These are phyloP conservation scores for Dicranocentrus wangi DNA, from an alignment of 2,888 invertebrate genomes.

Conservation along the genomic window DNA sequence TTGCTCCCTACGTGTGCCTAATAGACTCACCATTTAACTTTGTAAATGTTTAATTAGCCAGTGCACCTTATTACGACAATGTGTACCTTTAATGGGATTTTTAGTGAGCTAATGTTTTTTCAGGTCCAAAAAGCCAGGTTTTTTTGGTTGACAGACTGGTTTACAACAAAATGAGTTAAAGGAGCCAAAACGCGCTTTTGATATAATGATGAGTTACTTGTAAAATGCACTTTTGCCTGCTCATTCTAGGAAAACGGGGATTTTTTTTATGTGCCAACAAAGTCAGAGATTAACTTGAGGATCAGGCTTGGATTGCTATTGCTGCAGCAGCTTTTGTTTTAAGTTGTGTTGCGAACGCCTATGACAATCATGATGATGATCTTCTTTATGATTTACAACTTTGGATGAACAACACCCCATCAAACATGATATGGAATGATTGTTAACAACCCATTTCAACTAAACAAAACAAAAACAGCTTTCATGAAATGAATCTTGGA, in stretches of 20 bases:
- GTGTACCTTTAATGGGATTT: constrained; percentile 22
- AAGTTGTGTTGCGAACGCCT: neutral
- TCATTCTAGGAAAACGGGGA: constrained; percentile 41
- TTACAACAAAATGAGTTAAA: constrained; percentile 14
- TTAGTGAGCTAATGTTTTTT: neutral
- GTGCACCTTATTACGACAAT: constrained; percentile 22
- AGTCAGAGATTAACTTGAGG: no score
- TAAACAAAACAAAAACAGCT: neutral
- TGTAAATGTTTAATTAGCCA: constrained; percentile 39
- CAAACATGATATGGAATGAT: constrained; percentile 23
- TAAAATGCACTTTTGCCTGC: constrained; percentile 2
- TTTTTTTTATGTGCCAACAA: neutral
- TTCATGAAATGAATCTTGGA: no score
- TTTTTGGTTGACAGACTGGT: constrained; percentile 24
- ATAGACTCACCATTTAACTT: constrained; percentile 34
- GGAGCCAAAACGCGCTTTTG: constrained; percentile 7
- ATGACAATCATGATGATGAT: constrained; percentile 20
- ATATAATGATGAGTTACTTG: constrained; percentile 27
- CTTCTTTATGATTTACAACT: constrained; percentile 21
- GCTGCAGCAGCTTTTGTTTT: constrained; percentile 28
- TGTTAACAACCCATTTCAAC: constrained; percentile 15
- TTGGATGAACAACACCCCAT: constrained; percentile 23
- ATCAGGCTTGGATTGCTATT: constrained; percentile 21
- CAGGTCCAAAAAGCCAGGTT: neutral
- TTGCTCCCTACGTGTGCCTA: constrained; percentile 22